These are phyloP conservation scores for Lophochroa leadbeateri DNA, from an alignment of 2,113 vertebrate species.

Conservation along the genomic window DNA sequence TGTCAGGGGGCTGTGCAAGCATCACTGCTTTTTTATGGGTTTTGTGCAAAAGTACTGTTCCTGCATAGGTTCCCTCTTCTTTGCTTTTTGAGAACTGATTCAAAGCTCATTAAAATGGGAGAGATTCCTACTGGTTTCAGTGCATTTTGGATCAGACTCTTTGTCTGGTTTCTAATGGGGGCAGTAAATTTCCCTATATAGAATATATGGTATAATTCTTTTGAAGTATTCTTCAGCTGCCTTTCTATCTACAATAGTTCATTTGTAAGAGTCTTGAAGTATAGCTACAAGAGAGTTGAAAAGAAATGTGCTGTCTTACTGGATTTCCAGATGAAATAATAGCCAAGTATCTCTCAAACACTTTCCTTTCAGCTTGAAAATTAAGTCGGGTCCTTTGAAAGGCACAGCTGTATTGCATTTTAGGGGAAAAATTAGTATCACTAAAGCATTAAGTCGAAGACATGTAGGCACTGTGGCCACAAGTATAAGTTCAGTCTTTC, in stretches of 20 bases:
- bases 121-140: neutral
- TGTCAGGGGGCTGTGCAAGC: neutral
- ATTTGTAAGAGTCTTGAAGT: constrained; percentile 57
- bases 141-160: constrained; percentile 35
- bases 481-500: constrained; percentile 45
- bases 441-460: constrained; percentile 63
- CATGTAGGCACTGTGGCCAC: constrained; percentile 34
- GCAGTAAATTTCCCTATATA: constrained; percentile 52
- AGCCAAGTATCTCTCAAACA: constrained; percentile 59
- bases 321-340: constrained; percentile 73
- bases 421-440: constrained; percentile 59
- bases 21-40: neutral
- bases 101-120: constrained; percentile 28
- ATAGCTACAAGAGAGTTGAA: constrained; percentile 26
- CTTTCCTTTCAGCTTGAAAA: constrained; percentile 67
- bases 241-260: constrained; percentile 42
- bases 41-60: neutral
- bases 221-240: constrained; percentile 50
- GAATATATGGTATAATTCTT: constrained; percentile 49
- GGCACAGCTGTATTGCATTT: constrained; percentile 68
- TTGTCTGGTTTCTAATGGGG: constrained; percentile 36
- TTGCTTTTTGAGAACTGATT: neutral
- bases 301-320: constrained; percentile 62
- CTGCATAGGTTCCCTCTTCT: neutral
- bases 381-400: constrained; percentile 61